Evolutionary conservation across 37 sponge, comb jelly and placozoan genomes (phyloP), one percentile per base, ranked within the genome.

Genomic region (Diacarnus erythraeanus): DNA sequence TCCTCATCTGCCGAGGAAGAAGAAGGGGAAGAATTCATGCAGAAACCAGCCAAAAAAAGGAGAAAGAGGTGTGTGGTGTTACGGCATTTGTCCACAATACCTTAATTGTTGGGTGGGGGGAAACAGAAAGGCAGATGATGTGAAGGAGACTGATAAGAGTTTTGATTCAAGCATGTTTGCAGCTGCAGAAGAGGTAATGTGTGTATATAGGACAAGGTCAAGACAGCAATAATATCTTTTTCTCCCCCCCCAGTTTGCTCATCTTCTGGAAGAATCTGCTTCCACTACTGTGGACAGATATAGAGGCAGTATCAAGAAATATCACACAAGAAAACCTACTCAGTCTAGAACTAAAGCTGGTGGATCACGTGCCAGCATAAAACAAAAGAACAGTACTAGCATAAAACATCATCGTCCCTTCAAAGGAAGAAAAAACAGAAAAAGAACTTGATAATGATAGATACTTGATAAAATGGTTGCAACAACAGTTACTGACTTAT

Each of bases 101-200:
- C 12, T 12, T 12, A 47, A 47, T 15, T 15, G 12, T 6, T 15
- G 51, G 51, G 12, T 25, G 9, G 65, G 15, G 35, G 27, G 5
- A 8, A 42, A 41, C 36, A 42, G 21, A 22, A 8, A 40, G 2
- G 8, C 23, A 38, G 23, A 71, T 57, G 58, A 6, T 54, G 30
- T 5, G 10, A 65, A 20, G 66, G 31, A 30, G 34, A 31, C 34
- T 30, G 66, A 65, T 8, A 2, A 34, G 33, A 30, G 31, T 10
- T 78, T 73, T 59, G 87, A 90, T 23, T 23, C 79, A 21, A 77
- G 42, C 22, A 74, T 92, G 92, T 87, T 92, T 80, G 92, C 92
- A 39, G 69, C 88, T 64, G 92, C 88, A 35, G 92, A 92, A 31
- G 88, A 92, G 83, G 92, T 87, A 59, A 4, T 61, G 29, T 6